phyloP scores from a whole-genome alignment of 1,140 invertebrate genomes.

The Ips nitidus region DNA sequence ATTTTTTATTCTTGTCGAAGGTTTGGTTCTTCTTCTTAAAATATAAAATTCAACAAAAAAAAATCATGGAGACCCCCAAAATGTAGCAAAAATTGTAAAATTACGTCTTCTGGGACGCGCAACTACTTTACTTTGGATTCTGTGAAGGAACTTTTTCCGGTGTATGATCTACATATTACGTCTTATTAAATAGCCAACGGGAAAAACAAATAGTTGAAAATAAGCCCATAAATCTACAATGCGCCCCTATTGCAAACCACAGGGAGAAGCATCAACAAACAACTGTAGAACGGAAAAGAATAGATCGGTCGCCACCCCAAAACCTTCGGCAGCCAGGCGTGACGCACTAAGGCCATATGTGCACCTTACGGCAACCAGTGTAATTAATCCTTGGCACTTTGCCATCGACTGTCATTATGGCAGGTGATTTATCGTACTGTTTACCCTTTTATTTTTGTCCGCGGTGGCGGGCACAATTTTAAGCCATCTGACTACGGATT shows the following conservation, averaged over 20 bases:
- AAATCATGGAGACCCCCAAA: no score
- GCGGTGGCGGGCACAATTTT: slow-evolving; percentile 13
- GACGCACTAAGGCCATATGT: slow-evolving; percentile 27
- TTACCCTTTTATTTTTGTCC: slow-evolving; percentile 32
- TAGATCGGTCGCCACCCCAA: not conserved
- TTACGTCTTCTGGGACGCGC: no score
- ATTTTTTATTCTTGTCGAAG: no score
- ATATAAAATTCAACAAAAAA: no score
- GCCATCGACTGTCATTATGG: slow-evolving; percentile 23
- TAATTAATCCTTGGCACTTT: slow-evolving; percentile 28
- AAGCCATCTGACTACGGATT: slow-evolving; percentile 29
- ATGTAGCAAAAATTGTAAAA: no score
- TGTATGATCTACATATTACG: no score
- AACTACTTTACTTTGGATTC: no score
- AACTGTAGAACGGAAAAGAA: slow-evolving; percentile 12
- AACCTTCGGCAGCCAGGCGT: slow-evolving; percentile 18
- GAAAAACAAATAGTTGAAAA: no score
- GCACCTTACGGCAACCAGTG: slow-evolving; percentile 16
- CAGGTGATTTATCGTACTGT: slow-evolving; percentile 33
- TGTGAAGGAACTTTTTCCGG: no score
- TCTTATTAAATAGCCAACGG: no score
- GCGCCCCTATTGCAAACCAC: slow-evolving; percentile 8
- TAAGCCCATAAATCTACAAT: not conserved
- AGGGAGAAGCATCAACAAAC: slow-evolving; percentile 16
- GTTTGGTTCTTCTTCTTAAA: no score